phyloP scores from a whole-genome alignment of 2,113 vertebrate genomes.

The Corythoichthys haematopterus region DNA sequence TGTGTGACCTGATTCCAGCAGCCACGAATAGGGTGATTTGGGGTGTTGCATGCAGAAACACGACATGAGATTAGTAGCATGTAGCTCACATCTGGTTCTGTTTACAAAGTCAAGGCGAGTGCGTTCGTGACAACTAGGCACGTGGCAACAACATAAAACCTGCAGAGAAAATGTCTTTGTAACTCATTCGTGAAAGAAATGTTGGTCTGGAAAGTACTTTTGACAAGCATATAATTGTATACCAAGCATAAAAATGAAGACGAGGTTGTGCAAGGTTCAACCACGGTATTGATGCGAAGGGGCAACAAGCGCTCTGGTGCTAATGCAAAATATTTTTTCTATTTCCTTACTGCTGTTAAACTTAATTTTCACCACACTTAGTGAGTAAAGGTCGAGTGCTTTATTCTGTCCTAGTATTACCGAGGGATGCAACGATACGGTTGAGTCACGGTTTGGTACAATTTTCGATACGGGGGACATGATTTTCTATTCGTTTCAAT shows the following conservation, averaged over 20 bases:
- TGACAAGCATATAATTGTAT: slow-evolving; percentile 40
- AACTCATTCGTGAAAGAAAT: slow-evolving; percentile 50
- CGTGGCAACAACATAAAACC: slow-evolving; percentile 58
- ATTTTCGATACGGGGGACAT: too few species aligned
- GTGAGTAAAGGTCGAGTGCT: not conserved
- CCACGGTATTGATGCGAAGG: slow-evolving; percentile 14
- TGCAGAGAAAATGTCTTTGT: slow-evolving; percentile 49
- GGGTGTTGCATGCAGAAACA: slow-evolving; percentile 43
- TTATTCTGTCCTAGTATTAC: not conserved
- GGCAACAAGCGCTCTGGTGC: slow-evolving; percentile 13
- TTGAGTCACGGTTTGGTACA: too few species aligned
- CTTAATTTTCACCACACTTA: not conserved
- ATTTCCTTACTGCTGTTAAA: not conserved
- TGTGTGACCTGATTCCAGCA: slow-evolving; percentile 67
- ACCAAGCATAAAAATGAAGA: slow-evolving; percentile 17
- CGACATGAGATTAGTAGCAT: slow-evolving; percentile 58
- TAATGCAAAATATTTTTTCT: slow-evolving; percentile 11
- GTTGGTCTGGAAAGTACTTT: slow-evolving; percentile 31
- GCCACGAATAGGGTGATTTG: slow-evolving; percentile 45
- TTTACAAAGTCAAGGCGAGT: slow-evolving; percentile 56
- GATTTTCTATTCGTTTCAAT: too few species aligned
- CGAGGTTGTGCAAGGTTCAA: slow-evolving; percentile 50
- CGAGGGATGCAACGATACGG: not conserved
- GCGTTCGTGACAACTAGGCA: slow-evolving; percentile 64
- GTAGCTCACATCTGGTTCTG: slow-evolving; percentile 66